Percentiles rank a stretch among this genome's conserved stretches.
Conservation (phyloP, 2,888 invertebrate genomes). For the Campoletis raptor region DNA sequence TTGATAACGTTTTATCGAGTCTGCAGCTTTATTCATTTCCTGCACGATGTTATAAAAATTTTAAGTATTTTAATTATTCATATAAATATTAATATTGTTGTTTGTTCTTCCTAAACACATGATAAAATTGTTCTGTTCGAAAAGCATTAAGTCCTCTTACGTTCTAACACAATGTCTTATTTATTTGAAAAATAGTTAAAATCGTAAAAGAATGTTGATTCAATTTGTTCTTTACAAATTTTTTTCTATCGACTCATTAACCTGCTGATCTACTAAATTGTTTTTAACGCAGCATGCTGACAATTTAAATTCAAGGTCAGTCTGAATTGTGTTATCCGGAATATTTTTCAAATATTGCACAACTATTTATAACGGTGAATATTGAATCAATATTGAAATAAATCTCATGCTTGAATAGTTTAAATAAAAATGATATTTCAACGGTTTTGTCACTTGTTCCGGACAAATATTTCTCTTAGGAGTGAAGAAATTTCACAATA, state of each 20-base stretch:
- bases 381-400: too few species aligned
- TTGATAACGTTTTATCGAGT: background rate
- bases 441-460: too few species aligned
- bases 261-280: background rate
- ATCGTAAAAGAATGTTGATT: background rate
- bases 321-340: too few species aligned
- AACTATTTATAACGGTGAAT: too few species aligned
- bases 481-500: too few species aligned
- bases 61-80: background rate
- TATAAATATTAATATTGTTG: background rate
- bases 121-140: background rate
- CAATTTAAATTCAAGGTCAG: too few species aligned
- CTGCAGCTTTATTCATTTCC: background rate
- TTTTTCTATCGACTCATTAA: background rate
- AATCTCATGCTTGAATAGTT: too few species aligned
- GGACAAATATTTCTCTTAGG: too few species aligned
- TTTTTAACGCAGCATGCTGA: too few species aligned
- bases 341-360: too few species aligned
- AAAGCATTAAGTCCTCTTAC: background rate
- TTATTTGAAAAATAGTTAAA: background rate
- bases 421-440: too few species aligned
- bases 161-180: too few species aligned
- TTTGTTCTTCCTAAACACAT: background rate
- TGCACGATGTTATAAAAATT: background rate
- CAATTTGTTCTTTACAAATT: background rate